These are phyloP conservation scores for Agraylea sexmaculata DNA, from an alignment of 1,140 invertebrate genomes.

Conservation along the genomic window DNA sequence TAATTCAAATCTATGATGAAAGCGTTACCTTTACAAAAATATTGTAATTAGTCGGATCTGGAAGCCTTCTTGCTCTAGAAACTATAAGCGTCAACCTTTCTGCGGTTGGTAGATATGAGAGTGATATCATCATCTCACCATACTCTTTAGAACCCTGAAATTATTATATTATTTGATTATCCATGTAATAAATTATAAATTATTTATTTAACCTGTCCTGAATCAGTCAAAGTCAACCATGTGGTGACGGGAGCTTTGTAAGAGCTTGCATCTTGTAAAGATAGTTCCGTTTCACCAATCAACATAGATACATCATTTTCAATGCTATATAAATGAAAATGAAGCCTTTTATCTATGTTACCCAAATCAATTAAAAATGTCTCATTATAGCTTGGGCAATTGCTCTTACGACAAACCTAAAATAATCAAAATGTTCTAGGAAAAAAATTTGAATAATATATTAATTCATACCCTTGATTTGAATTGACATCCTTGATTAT, in stretches of 20 bases:
- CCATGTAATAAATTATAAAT: conserved; percentile 1
- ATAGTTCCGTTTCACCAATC: conserved; percentile 52
- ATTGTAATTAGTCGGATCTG: conserved; percentile 16
- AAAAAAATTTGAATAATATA: too few relatives aligned
- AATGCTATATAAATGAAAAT: conserved; percentile 50
- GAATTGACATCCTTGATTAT: conserved; percentile 19
- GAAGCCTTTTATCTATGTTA: conserved; percentile 37
- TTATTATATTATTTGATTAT: not conserved
- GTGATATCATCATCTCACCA: conserved; percentile 62
- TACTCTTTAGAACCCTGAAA: conserved; percentile 24
- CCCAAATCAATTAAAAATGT: conserved; percentile 59
- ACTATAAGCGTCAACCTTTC: conserved; percentile 61
- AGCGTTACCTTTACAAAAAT: conserved; percentile 17
- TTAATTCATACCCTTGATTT: conserved; percentile 17
- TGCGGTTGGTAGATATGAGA: conserved; percentile 57
- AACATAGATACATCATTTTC: conserved; percentile 51
- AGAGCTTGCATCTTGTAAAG: conserved; percentile 44
- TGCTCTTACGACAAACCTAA: conserved; percentile 36
- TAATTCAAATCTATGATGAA: conserved; percentile 1
- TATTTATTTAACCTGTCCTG: conserved; percentile 42
- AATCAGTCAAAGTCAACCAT: conserved; percentile 51
- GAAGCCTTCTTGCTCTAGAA: conserved; percentile 46
- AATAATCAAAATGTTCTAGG: too few relatives aligned
- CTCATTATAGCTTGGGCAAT: conserved; percentile 61
- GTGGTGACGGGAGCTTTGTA: conserved; percentile 45